Evolutionary conservation across 2,888 invertebrate genomes (phyloP).

Genomic region (Platerodrilus igneus): DNA sequence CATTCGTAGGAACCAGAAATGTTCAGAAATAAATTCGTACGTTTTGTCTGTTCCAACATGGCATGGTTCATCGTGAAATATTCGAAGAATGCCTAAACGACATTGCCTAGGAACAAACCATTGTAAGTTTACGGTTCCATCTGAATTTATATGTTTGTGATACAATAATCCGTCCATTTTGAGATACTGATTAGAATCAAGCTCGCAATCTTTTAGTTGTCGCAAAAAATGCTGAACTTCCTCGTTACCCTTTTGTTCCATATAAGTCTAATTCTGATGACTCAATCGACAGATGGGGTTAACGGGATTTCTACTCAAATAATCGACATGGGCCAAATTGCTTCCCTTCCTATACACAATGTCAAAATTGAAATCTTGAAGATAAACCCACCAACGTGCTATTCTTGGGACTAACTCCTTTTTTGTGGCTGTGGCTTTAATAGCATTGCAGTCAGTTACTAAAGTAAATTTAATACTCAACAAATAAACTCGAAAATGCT

Average conservation of each 20-base stretch:
- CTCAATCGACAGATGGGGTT: too few relatives aligned
- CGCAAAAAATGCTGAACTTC: conserved; percentile 18
- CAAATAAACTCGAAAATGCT: conserved; percentile 33
- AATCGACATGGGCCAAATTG: conserved; percentile 24
- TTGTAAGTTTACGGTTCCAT: conserved; percentile 20
- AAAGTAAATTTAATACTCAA: conserved; percentile 30
- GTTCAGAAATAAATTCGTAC: not conserved
- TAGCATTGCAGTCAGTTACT: conserved; percentile 37
- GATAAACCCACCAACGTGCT: conserved; percentile 35
- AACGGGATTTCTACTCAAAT: conserved; percentile 22
- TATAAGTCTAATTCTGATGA: conserved; percentile 22
- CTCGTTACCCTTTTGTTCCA: conserved; percentile 25
- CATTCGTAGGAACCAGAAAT: conserved; percentile 10
- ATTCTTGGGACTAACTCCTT: conserved; percentile 34
- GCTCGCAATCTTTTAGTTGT: conserved; percentile 21
- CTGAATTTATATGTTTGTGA: conserved; percentile 16
- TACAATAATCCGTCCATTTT: conserved; percentile 26
- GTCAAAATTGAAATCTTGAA: conserved; percentile 29
- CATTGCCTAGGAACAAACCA: conserved; percentile 28
- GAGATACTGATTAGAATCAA: conserved; percentile 28
- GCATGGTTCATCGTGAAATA: conserved; percentile 29
- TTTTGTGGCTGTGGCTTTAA: conserved; percentile 32
- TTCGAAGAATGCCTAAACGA: conserved; percentile 25
- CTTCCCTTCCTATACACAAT: conserved; percentile 22
- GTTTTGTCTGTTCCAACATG: conserved; percentile 10